Percentiles rank a stretch among this genome's conserved stretches.
These are phyloP conservation scores for Chrysaora quinquecirrha DNA, from an alignment of 30 jellyfish, hydroid and myxozoan genomes.

Conservation along the genomic window DNA sequence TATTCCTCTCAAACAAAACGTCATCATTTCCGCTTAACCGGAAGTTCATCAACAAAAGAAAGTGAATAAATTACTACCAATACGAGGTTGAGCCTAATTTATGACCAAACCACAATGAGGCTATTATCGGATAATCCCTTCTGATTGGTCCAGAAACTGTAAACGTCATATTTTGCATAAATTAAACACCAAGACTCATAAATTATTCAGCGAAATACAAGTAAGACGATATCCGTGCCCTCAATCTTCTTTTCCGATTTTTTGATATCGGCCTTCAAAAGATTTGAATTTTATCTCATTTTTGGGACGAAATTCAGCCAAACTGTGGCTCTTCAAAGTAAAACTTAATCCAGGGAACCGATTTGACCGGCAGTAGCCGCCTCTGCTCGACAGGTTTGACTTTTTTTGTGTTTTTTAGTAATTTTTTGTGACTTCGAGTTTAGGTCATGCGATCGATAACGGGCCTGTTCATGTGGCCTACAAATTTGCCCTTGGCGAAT, in stretches of 20 bases:
- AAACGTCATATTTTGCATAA: neutral
- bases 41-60: neutral
- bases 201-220: neutral
- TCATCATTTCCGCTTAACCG: neutral
- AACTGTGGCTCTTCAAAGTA: slow-evolving; percentile 83
- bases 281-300: neutral
- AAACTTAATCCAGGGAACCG: slow-evolving; percentile 95
- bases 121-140: neutral
- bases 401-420: too few species aligned
- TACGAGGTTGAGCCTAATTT: neutral
- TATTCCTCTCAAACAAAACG: neutral
- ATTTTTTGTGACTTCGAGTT: slow-evolving; percentile 8
- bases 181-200: neutral
- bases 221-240: neutral
- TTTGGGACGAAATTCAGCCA: slow-evolving; percentile 72
- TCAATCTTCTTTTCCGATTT: slow-evolving; percentile 4
- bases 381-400: slow-evolving; percentile 95
- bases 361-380: slow-evolving; percentile 96
- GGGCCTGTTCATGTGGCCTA: slow-evolving; percentile 68
- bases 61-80: neutral
- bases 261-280: neutral
- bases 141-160: neutral
- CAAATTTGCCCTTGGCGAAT: slow-evolving; percentile 63
- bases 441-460: slow-evolving; percentile 19
- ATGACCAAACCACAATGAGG: neutral